Evolutionary conservation across 2,113 vertebrate genomes (phyloP), one percentile per base, ranked within the genome.

Genomic region (Anser cygnoides): DNA sequence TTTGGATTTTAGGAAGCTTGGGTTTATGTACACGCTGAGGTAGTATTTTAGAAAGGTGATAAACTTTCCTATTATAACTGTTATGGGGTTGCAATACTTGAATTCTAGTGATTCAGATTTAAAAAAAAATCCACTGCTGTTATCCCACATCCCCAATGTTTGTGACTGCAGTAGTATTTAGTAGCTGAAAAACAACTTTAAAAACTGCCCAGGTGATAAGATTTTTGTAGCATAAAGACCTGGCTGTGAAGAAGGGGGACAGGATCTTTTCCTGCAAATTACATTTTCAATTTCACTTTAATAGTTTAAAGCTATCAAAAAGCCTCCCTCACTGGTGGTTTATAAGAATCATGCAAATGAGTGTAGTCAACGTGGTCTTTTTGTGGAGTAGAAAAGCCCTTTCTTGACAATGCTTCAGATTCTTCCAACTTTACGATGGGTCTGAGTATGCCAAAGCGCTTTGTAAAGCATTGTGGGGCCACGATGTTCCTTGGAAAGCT

Each of bases 81-180:
- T 21, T 17, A 39, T 29, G 19, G 31, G 6, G 33, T 14, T 91
- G 72, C 22, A 86, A 50, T 77, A 26, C 46, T 79, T 72, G 55
- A 92, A 84, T 58, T 50, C 3, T 6, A 7, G 26, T 3, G 15
- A 33, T 20, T 55, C 35, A 19, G 7, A 0, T 0, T 41, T 35
- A 35, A 67, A 65, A 14, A 25, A 13, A 67, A 65, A 14, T 13
- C 18, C 6, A 0, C 5, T 17, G 31, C 44, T 78, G 33, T 9
- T 44, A 2, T 17, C 15, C n/a, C 19, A 0, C 19, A n/a, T 28
- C 12, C 54, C 9, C 26, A 16, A 0, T 41, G 3, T 46, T 76
- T 73, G 31, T 4, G 5, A 19, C 25, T 13, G 11, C 9, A 6
- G 9, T 13, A 44, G 39, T 13, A 23, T 18, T 49, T 8, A 33